Evolutionary conservation across 2,797 vertebrate genomes (phyloP).

Genomic region (Coendou prehensilis): DNA sequence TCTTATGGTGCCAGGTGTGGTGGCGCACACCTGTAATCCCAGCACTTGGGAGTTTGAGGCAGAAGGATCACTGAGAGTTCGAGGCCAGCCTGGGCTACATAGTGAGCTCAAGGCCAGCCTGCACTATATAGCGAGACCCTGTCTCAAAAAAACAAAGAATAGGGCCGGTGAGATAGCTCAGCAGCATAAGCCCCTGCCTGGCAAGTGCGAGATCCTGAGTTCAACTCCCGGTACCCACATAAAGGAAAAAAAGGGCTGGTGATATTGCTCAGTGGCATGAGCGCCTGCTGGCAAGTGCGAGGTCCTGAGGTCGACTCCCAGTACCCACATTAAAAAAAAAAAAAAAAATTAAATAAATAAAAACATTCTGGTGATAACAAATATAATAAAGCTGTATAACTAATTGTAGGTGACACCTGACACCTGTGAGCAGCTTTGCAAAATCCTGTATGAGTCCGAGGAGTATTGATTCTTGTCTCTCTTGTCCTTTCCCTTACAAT

Average conservation of each 20-base stretch:
- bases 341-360: too few relatives aligned
- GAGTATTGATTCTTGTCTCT: constrained; percentile 2
- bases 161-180: too few relatives aligned
- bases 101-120: neutral
- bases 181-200: too few relatives aligned
- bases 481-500: constrained; percentile 14
- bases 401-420: neutral
- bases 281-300: too few relatives aligned
- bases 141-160: too few relatives aligned
- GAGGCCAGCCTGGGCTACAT: neutral
- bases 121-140: neutral
- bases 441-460: neutral
- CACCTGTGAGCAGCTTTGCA: neutral
- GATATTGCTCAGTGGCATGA: too few relatives aligned
- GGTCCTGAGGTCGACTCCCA: too few relatives aligned
- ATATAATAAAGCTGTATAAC: constrained; percentile 10
- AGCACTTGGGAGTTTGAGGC: neutral
- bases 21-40: neutral
- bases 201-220: too few relatives aligned
- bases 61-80: neutral
- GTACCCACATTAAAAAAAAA: too few relatives aligned
- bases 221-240: too few relatives aligned
- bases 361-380: constrained; percentile 13
- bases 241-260: too few relatives aligned
- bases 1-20: neutral